These are phyloP conservation scores for Magallana angulata DNA, from an alignment of 1,140 invertebrate species.

Conservation along the genomic window DNA sequence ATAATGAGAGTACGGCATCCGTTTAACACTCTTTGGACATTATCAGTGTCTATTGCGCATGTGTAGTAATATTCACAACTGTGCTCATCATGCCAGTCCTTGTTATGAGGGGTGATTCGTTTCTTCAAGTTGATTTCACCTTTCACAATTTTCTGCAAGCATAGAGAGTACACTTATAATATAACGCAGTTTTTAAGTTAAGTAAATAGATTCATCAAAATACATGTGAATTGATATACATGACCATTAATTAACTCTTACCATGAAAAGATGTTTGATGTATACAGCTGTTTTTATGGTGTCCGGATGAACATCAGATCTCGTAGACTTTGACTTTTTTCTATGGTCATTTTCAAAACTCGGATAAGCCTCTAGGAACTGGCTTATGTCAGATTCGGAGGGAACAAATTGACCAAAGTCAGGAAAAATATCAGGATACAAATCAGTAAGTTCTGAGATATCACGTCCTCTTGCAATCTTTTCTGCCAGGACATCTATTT, in stretches of 20 bases:
- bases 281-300: conserved; percentile 75
- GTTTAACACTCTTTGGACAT: conserved; percentile 74
- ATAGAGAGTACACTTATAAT: conserved; percentile 32
- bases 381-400: conserved; percentile 69
- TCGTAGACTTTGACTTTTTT: conserved; percentile 58
- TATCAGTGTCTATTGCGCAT: conserved; percentile 77
- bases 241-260: conserved; percentile 49
- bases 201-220: too few relatives aligned
- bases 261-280: conserved; percentile 74
- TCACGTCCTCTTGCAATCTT: conserved; percentile 84
- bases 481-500: conserved; percentile 87
- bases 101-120: conserved; percentile 54
- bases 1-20: conserved; percentile 76
- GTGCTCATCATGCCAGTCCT: conserved; percentile 70
- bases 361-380: conserved; percentile 70
- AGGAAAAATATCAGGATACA: conserved; percentile 67
- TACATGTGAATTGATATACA: too few relatives aligned
- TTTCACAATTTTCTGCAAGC: conserved; percentile 70
- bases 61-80: conserved; percentile 77
- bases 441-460: conserved; percentile 62
- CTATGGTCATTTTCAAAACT: conserved; percentile 50
- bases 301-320: conserved; percentile 69
- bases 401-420: conserved; percentile 66
- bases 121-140: conserved; percentile 66
- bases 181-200: too few relatives aligned